Evolutionary conservation across 2,113 vertebrate species (phyloP).

Genomic region (Paramormyrops kingsleyae): DNA sequence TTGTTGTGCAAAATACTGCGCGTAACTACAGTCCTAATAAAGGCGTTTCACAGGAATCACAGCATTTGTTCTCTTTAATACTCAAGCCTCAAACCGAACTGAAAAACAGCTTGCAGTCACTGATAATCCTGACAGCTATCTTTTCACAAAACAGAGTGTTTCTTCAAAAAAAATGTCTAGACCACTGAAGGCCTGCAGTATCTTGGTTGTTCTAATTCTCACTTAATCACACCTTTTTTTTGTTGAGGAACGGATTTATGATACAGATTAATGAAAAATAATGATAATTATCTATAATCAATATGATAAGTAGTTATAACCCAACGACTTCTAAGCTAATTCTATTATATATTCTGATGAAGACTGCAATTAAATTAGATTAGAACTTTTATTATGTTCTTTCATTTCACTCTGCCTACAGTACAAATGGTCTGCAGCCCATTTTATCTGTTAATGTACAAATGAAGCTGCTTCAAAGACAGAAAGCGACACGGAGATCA

Average conservation of each 20-base stretch:
- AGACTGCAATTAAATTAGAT: not conserved
- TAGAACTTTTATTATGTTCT: not conserved
- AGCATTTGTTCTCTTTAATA: not conserved
- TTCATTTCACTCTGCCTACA: not conserved
- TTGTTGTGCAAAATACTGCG: not conserved
- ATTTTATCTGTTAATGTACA: not conserved
- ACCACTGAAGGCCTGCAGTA: not conserved
- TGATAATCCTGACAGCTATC: not conserved
- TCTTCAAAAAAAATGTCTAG: not conserved
- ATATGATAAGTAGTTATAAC: slow-evolving; percentile 7
- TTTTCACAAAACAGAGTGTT: not conserved
- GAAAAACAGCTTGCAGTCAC: not conserved
- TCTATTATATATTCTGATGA: slow-evolving; percentile 6
- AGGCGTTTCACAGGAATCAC: not conserved
- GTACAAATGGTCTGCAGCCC: not conserved
- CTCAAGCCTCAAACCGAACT: not conserved
- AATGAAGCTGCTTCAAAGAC: not conserved
- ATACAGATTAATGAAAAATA: not conserved
- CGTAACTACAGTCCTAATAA: not conserved
- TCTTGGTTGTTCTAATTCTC: not conserved
- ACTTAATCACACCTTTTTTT: not conserved
- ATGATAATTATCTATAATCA: not conserved
- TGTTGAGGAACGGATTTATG: slow-evolving; percentile 5
- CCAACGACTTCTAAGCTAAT: not conserved
- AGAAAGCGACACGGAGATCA: not conserved